Percentiles rank a stretch among this genome's conserved stretches.
These are phyloP conservation scores for Agrotis clavis DNA, from an alignment of 2,888 invertebrate genomes.

Conservation along the genomic window DNA sequence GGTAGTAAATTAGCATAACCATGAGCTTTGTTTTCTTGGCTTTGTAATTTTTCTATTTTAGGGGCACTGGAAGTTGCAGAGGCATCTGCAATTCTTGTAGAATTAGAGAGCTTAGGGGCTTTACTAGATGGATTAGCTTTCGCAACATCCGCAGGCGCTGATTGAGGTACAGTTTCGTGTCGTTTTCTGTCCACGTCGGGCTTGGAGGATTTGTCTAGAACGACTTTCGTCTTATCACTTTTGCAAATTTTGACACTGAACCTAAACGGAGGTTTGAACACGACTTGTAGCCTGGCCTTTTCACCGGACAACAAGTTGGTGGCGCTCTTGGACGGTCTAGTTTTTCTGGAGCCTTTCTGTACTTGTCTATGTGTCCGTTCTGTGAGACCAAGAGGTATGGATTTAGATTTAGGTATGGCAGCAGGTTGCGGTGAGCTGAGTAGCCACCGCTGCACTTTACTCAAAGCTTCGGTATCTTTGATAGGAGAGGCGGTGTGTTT, in stretches of 20 bases:
- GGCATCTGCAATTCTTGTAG: constrained; percentile 73
- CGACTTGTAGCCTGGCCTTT: constrained; percentile 95
- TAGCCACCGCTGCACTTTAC: constrained; percentile 97
- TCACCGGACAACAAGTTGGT: constrained; percentile 93
- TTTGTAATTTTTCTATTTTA: constrained; percentile 75
- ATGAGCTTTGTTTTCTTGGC: constrained; percentile 74
- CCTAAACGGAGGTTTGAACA: constrained; percentile 97
- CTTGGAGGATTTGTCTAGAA: constrained; percentile 91
- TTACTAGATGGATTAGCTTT: constrained; percentile 79
- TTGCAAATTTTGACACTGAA: constrained; percentile 95
- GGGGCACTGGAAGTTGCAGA: constrained; percentile 66
- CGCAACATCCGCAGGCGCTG: constrained; percentile 73
- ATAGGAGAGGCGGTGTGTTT: constrained; percentile 90
- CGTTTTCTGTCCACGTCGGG: constrained; percentile 87
- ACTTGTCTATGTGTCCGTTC: constrained; percentile 86
- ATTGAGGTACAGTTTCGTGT: constrained; percentile 75
- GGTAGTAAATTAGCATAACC: constrained; percentile 86
- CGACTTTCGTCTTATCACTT: constrained; percentile 93
- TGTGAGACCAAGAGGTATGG: constrained; percentile 94
- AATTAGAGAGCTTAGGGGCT: constrained; percentile 79
- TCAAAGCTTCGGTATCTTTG: constrained; percentile 91
- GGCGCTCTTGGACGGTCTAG: constrained; percentile 93
- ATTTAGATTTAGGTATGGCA: constrained; percentile 95
- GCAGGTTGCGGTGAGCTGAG: constrained; percentile 93
- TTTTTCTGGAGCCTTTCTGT: constrained; percentile 90